phyloP scores from a whole-genome alignment of 2,113 vertebrate species.

The Athene cunicularia region DNA sequence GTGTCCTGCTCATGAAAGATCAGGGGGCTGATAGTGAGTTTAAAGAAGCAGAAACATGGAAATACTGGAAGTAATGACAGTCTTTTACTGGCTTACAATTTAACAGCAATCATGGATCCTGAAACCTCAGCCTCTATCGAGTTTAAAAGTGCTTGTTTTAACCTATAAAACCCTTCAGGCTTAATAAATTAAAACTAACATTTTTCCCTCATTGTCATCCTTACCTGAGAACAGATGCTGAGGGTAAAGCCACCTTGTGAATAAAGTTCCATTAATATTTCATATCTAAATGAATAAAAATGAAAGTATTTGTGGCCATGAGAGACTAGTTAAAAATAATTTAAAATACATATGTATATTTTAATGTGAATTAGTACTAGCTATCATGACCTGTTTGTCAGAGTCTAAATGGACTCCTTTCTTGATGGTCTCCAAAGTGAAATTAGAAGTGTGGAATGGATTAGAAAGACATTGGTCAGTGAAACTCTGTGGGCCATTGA shows the following conservation, averaged over 20 bases:
- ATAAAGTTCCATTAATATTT: not conserved
- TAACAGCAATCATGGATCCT: not conserved
- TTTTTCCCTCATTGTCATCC: not conserved
- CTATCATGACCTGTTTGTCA: not conserved
- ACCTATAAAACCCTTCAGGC: not conserved
- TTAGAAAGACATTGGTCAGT: not conserved
- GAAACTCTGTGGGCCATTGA: not conserved
- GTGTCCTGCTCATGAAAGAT: not conserved
- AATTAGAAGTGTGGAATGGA: not conserved
- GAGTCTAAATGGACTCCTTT: not conserved
- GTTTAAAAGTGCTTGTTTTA: not conserved
- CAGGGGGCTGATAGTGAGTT: not conserved
- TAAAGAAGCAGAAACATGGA: not conserved
- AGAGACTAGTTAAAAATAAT: not conserved
- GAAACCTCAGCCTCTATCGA: not conserved
- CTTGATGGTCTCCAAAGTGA: not conserved
- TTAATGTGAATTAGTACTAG: not conserved
- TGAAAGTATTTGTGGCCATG: not conserved
- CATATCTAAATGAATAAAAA: not conserved
- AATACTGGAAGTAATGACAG: not conserved
- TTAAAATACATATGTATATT: not conserved
- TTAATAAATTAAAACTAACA: not conserved
- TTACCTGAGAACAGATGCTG: not conserved
- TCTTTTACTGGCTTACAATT: not conserved
- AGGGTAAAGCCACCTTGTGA: not conserved